Evolutionary conservation across 2,888 invertebrate genomes (phyloP).

Genomic region (Allolobophora icterica): DNA sequence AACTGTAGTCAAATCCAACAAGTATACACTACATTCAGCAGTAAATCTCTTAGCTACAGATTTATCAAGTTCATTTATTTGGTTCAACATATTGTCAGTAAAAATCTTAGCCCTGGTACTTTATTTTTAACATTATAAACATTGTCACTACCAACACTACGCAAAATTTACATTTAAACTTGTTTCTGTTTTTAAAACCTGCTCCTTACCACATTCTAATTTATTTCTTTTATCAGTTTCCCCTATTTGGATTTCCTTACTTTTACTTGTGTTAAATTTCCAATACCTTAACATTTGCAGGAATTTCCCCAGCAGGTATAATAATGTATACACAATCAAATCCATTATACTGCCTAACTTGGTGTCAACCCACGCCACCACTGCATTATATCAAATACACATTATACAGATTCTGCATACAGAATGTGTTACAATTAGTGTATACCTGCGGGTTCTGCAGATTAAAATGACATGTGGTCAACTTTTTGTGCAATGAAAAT

Average conservation of each 20-base stretch:
- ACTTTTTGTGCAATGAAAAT: no score
- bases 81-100: neutral
- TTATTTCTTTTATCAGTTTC: neutral
- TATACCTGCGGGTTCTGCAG: no score
- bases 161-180: neutral
- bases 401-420: no score
- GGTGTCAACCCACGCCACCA: no score
- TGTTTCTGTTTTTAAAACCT: neutral
- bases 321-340: no score
- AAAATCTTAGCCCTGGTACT: no score
- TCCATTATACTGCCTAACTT: no score
- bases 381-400: no score
- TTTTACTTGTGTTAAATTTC: neutral
- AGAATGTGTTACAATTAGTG: no score
- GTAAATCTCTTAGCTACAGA: neutral
- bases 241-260: neutral
- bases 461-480: no score
- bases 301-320: neutral
- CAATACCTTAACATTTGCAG: neutral
- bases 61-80: neutral
- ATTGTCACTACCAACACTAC: neutral
- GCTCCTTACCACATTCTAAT: neutral
- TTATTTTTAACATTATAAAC: neutral
- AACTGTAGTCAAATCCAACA: neutral
- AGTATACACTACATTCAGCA: neutral